phyloP scores from a whole-genome alignment of 2,888 invertebrate species.

The Diplolepis rosae region DNA sequence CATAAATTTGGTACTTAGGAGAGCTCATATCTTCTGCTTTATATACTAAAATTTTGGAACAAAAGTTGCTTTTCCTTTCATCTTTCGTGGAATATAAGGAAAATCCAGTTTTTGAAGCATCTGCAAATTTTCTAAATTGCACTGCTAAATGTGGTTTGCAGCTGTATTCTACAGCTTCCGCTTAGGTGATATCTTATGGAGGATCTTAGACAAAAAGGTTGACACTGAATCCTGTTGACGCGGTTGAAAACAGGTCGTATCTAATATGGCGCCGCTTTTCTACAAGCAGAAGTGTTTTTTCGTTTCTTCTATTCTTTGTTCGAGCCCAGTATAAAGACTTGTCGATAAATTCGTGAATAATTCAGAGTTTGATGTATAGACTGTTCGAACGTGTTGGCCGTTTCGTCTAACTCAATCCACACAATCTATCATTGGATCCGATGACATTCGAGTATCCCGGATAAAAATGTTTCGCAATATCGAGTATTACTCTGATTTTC shows the following conservation, averaged over 20 bases:
- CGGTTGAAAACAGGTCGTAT: slow-evolving; percentile 56
- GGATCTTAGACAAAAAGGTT: slow-evolving; percentile 8
- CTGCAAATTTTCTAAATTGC: slow-evolving; percentile 20
- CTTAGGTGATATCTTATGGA: slow-evolving; percentile 15
- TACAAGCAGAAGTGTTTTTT: slow-evolving; percentile 35
- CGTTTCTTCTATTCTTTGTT: neutral
- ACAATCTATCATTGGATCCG: slow-evolving; percentile 13
- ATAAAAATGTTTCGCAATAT: slow-evolving; percentile 10
- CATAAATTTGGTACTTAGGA: slow-evolving; percentile 4
- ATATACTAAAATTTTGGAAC: neutral
- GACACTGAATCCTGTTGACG: slow-evolving; percentile 22
- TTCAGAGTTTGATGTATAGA: slow-evolving; percentile 19
- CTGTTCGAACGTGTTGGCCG: slow-evolving; percentile 12
- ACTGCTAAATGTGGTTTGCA: slow-evolving; percentile 1
- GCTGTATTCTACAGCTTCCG: slow-evolving; percentile 6
- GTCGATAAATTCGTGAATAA: slow-evolving; percentile 24
- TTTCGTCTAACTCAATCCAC: slow-evolving; percentile 14
- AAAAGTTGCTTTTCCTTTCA: neutral
- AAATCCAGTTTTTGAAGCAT: neutral
- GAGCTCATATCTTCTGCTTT: neutral
- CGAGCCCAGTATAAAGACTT: neutral
- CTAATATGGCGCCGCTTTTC: slow-evolving; percentile 65
- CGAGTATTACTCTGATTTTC: neutral
- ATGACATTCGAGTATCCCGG: slow-evolving; percentile 19
- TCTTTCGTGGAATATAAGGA: neutral